Percentiles rank a stretch among this genome's conserved stretches.
Evolutionary conservation across 2,797 vertebrate species (phyloP).

Genomic region (Sternarchorhynchus goeldii): DNA sequence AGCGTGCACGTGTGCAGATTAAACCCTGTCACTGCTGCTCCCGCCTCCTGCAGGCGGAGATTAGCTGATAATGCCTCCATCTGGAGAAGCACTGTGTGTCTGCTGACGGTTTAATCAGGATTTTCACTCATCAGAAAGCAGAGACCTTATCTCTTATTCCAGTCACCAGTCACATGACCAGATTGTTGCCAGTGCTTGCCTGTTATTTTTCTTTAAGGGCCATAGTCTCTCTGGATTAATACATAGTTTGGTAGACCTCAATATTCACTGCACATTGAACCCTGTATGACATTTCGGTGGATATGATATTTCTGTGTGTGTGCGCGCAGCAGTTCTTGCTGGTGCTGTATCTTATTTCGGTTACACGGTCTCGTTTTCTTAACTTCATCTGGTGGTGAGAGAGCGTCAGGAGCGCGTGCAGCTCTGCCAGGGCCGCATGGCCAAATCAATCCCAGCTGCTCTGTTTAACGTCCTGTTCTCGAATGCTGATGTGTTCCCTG

Average conservation of each 20-base stretch:
- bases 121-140: constrained; percentile 26
- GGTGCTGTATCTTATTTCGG: constrained; percentile 10
- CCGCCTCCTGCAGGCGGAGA: constrained; percentile 35
- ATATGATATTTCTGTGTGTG: not conserved
- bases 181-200: not conserved
- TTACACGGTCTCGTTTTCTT: constrained; percentile 54
- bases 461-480: constrained; percentile 35
- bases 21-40: constrained; percentile 39
- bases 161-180: constrained; percentile 6
- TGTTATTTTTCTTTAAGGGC: not conserved
- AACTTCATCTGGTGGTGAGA: constrained; percentile 58
- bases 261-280: not conserved
- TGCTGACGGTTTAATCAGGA: constrained; percentile 49
- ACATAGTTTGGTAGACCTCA: constrained; percentile 1
- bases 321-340: not conserved
- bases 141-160: constrained; percentile 4
- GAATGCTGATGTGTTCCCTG: constrained; percentile 45
- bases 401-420: constrained; percentile 61
- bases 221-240: not conserved
- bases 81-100: constrained; percentile 36
- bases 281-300: constrained; percentile 19
- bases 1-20: constrained; percentile 44
- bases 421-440: constrained; percentile 44
- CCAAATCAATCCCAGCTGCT: constrained; percentile 51
- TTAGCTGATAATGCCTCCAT: constrained; percentile 50